Evolutionary conservation across 2,797 vertebrate genomes (phyloP).

Genomic region (Chaetophractus vellerosus): DNA sequence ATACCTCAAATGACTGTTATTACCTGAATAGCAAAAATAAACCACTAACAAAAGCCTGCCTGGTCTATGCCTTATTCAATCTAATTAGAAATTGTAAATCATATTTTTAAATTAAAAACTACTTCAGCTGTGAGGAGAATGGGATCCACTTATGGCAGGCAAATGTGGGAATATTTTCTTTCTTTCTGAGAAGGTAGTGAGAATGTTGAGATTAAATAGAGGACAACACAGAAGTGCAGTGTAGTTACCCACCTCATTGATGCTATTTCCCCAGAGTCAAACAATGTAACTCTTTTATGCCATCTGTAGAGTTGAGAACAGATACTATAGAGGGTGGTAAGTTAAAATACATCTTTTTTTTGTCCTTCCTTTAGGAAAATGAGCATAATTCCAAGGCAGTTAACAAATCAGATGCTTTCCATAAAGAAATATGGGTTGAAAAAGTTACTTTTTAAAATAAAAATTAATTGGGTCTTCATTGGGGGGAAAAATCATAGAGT

Average conservation of each 20-base stretch:
- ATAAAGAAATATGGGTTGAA: background rate
- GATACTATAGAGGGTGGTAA: background rate
- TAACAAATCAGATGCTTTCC: background rate
- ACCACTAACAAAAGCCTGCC: background rate
- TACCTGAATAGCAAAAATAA: background rate
- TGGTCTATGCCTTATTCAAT: background rate
- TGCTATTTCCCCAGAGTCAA: background rate
- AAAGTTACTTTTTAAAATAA: background rate
- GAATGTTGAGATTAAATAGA: background rate
- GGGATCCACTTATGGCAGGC: background rate
- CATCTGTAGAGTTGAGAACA: background rate
- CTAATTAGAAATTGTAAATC: background rate
- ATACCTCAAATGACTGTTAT: background rate
- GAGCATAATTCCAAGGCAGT: background rate
- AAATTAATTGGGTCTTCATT: background rate
- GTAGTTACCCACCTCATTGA: background rate
- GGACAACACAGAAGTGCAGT: background rate
- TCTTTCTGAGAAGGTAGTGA: background rate
- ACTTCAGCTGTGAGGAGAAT: background rate
- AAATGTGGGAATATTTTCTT: background rate
- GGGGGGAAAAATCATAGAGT: background rate
- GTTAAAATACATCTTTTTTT: background rate
- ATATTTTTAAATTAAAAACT: background rate
- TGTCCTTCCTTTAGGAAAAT: conserved; percentile 3
- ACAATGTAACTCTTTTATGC: background rate